A percentile compares a stretch with the other conserved stretches of the same genome.
phyloP scores from a whole-genome alignment of 2,113 vertebrate genomes.

The Peromyscus californicus region DNA sequence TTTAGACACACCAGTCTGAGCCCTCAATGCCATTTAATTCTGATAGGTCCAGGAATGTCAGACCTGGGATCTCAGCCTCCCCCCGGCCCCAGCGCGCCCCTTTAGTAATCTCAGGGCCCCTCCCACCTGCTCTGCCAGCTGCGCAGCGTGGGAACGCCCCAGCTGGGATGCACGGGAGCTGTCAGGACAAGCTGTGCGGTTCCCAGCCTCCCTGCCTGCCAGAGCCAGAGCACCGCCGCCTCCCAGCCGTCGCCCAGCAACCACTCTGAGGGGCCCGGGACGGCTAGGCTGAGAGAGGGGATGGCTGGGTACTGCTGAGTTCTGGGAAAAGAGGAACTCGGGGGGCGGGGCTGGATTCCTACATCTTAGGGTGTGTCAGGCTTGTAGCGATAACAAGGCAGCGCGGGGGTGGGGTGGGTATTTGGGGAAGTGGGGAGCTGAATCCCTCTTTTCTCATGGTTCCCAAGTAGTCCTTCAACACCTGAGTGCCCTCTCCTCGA shows the following conservation, averaged over 20 bases:
- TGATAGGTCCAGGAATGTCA: neutral
- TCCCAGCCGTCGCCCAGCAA: constrained; percentile 77
- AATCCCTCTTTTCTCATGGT: neutral
- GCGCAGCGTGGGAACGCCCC: constrained; percentile 80
- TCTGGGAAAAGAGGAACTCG: constrained; percentile 42
- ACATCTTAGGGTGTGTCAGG: neutral
- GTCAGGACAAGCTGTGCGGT: constrained; percentile 80
- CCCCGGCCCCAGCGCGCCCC: neutral
- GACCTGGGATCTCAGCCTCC: neutral
- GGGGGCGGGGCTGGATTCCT: neutral
- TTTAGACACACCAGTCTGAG: neutral
- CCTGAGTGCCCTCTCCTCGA: constrained; percentile 61
- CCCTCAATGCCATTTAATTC: neutral
- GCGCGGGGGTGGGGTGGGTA: neutral
- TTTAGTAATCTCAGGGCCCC: neutral
- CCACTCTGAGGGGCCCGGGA: neutral
- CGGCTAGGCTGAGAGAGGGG: neutral
- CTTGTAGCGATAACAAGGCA: neutral
- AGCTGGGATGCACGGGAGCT: constrained; percentile 69
- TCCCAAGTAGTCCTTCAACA: neutral
- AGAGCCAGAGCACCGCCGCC: neutral
- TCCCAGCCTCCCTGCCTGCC: constrained; percentile 73
- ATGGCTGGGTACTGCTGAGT: neutral
- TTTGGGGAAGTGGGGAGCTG: neutral
- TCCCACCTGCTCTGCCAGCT: constrained; percentile 75